A percentile compares a stretch with the other conserved stretches of the same genome.
Conservation (phyloP, 2,888 invertebrate genomes). For the Himalopsyche japonica region DNA sequence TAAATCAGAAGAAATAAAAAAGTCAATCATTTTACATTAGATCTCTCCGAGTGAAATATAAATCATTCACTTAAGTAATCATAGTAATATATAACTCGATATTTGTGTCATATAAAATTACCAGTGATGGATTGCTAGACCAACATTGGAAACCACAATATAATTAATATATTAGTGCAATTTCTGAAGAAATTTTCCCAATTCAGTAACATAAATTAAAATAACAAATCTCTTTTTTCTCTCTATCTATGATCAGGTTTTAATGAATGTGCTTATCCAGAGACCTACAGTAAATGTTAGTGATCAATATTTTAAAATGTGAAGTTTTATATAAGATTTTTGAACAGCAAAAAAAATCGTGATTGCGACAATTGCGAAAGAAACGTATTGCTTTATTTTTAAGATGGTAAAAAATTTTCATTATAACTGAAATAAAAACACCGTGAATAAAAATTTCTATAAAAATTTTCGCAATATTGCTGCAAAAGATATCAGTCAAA, state of each 20-base stretch:
- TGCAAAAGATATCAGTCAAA: constrained; percentile 5
- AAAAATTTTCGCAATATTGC: background rate
- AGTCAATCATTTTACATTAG: background rate
- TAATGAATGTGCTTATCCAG: no score
- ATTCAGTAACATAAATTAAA: no score
- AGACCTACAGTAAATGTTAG: no score
- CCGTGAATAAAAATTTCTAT: background rate
- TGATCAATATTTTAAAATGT: no score
- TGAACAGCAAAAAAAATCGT: background rate
- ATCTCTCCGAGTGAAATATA: no score
- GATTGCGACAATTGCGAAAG: background rate
- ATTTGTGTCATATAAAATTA: background rate
- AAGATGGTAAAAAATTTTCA: background rate
- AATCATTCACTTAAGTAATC: background rate
- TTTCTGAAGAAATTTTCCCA: background rate
- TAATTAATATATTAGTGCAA: background rate
- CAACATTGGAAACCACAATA: background rate
- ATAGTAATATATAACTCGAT: background rate
- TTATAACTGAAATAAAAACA: background rate
- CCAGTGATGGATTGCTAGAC: background rate
- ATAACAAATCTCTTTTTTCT: no score
- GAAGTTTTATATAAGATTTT: no score
- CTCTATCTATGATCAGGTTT: no score
- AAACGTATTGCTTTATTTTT: background rate
- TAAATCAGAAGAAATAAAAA: background rate